These are phyloP conservation scores for Tachysurus fulvidraco DNA, from an alignment of 2,113 vertebrate genomes.

Conservation along the genomic window DNA sequence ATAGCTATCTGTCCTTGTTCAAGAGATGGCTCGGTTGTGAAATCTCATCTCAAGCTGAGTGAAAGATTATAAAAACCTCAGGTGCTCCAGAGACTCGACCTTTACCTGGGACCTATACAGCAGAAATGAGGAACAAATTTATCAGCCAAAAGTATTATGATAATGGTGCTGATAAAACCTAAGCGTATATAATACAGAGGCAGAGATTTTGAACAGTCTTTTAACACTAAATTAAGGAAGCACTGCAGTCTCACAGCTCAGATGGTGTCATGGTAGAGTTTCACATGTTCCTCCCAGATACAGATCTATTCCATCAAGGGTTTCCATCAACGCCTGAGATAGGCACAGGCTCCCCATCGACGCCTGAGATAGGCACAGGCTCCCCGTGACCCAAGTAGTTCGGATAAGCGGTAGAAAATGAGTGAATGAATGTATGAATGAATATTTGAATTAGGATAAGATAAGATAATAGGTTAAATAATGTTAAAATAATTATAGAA, in stretches of 20 bases:
- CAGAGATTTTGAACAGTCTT: neutral
- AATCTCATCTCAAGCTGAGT: conserved; percentile 18
- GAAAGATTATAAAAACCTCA: conserved; percentile 10
- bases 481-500: too few relatives aligned
- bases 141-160: neutral
- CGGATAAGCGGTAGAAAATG: too few relatives aligned
- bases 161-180: neutral
- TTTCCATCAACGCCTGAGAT: too few relatives aligned
- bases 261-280: neutral
- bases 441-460: neutral
- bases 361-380: too few relatives aligned
- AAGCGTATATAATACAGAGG: neutral
- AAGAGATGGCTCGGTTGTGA: neutral
- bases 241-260: neutral
- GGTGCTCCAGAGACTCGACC: conserved; percentile 17
- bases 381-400: too few relatives aligned
- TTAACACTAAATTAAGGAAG: neutral
- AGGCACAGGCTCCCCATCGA: too few relatives aligned
- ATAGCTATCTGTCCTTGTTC: neutral
- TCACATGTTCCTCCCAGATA: neutral
- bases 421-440: too few relatives aligned
- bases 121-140: conserved; percentile 18
- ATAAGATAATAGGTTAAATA: neutral
- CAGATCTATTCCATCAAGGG: neutral
- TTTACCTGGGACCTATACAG: neutral